Evolutionary conservation across 2,113 vertebrate genomes (phyloP).

Genomic region (Sinocyclocheilus anophthalmus): DNA sequence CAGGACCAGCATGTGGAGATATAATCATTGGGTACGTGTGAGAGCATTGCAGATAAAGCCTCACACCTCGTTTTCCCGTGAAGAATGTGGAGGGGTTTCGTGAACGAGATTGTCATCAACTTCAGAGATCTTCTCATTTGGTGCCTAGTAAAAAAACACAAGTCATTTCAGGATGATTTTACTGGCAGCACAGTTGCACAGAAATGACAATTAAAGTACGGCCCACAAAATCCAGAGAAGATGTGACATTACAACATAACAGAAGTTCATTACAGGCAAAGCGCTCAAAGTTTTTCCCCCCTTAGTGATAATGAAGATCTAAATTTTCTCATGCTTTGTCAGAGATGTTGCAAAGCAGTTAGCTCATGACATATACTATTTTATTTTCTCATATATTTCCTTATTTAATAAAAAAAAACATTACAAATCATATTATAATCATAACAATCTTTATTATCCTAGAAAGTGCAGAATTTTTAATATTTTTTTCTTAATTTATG

Average conservation of each 20-base stretch:
- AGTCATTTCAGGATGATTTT: slow-evolving; percentile 21
- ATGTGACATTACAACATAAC: slow-evolving; percentile 3
- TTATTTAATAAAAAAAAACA: not conserved
- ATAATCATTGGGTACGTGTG: slow-evolving; percentile 40
- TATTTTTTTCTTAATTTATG: no score
- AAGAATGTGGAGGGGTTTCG: slow-evolving; percentile 61
- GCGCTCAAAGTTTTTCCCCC: not conserved
- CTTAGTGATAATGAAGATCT: slow-evolving; percentile 11
- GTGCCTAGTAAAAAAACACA: slow-evolving; percentile 40
- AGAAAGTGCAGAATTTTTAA: no score
- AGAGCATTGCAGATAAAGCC: slow-evolving; percentile 42
- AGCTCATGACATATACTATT: not conserved
- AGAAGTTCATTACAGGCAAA: not conserved
- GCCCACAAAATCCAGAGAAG: slow-evolving; percentile 2
- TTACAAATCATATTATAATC: not conserved
- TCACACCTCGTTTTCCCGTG: slow-evolving; percentile 61
- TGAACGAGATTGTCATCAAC: slow-evolving; percentile 36
- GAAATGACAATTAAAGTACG: slow-evolving; percentile 8
- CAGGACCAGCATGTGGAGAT: not conserved
- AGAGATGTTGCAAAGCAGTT: not conserved
- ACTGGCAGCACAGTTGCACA: not conserved
- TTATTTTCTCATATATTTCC: not conserved
- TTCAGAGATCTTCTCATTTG: slow-evolving; percentile 46
- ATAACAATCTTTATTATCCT: no score
- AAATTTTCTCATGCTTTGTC: not conserved